These are phyloP conservation scores for Myotis brandtii DNA, from an alignment of 2,113 vertebrate species.

Conservation along the genomic window DNA sequence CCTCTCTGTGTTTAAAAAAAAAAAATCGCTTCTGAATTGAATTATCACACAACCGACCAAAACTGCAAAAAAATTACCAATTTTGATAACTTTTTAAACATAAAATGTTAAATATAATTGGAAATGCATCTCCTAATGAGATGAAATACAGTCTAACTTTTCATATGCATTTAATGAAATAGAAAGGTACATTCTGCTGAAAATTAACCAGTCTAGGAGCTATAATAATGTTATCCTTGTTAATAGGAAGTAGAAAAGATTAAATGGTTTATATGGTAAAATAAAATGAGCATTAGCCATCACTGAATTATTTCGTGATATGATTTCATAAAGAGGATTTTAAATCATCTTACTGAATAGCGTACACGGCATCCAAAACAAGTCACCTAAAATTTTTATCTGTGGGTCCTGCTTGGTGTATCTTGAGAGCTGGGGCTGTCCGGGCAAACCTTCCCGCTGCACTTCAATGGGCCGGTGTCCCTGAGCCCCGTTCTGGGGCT, in stretches of 20 bases:
- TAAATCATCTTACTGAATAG: neutral
- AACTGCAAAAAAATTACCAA: neutral
- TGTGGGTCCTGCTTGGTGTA: neutral
- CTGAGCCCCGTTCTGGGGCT: neutral
- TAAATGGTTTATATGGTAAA: constrained; percentile 26
- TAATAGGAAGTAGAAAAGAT: neutral
- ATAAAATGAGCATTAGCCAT: neutral
- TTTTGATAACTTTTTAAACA: constrained; percentile 51
- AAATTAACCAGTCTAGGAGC: neutral
- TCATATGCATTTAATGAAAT: constrained; percentile 48
- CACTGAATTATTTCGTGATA: constrained; percentile 24
- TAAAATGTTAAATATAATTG: constrained; percentile 51
- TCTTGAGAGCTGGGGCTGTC: neutral
- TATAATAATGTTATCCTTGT: constrained; percentile 33
- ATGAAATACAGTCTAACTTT: constrained; percentile 37
- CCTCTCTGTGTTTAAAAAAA: neutral
- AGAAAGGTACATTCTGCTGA: neutral
- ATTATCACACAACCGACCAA: neutral
- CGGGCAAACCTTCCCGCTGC: neutral
- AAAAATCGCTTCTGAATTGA: constrained; percentile 1
- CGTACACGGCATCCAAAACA: neutral
- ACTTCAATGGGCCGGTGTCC: neutral
- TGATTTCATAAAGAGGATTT: constrained; percentile 54
- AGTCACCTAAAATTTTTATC: neutral
- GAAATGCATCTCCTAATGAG: constrained; percentile 41